Conservation (phyloP, 2,797 vertebrate genomes). For the Arnoldichthys spilopterus region DNA sequence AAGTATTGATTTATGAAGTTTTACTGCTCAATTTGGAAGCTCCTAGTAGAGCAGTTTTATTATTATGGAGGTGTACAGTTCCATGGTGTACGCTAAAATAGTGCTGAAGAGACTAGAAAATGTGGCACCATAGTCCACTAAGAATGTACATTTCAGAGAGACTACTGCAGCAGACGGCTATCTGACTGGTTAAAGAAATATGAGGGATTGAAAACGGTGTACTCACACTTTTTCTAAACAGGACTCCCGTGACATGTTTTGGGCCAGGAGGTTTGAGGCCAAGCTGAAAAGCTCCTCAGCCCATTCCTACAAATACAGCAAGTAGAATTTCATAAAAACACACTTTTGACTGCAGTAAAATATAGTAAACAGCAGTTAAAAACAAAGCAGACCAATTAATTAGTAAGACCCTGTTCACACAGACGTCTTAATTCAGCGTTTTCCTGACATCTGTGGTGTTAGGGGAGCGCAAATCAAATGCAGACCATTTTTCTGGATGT, state of each 20-base stretch:
- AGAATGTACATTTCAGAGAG: not conserved
- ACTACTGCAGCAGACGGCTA: not conserved
- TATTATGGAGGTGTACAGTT: not conserved
- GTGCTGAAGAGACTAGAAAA: not conserved
- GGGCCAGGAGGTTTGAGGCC: constrained; percentile 93
- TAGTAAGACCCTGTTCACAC: too few relatives aligned
- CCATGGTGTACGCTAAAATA: constrained; percentile 10
- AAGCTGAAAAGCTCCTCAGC: constrained; percentile 93
- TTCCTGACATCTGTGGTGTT: too few relatives aligned
- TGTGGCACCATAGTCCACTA: not conserved
- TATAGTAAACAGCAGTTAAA: not conserved
- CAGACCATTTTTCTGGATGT: too few relatives aligned
- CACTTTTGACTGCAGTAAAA: not conserved
- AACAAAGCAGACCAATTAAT: too few relatives aligned
- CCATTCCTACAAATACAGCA: constrained; percentile 86
- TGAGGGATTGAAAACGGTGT: not conserved
- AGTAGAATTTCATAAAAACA: not conserved
- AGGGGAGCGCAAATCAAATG: too few relatives aligned
- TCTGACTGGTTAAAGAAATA: not conserved
- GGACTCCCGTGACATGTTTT: constrained; percentile 95
- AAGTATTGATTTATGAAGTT: constrained; percentile 23
- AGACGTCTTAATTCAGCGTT: too few relatives aligned
- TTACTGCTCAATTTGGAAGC: constrained; percentile 18
- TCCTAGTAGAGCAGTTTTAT: constrained; percentile 15
- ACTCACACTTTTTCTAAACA: constrained; percentile 97